Base-by-base conservation (phyloP, 1,140 invertebrate genomes). In the Aethina tumida region DNA sequence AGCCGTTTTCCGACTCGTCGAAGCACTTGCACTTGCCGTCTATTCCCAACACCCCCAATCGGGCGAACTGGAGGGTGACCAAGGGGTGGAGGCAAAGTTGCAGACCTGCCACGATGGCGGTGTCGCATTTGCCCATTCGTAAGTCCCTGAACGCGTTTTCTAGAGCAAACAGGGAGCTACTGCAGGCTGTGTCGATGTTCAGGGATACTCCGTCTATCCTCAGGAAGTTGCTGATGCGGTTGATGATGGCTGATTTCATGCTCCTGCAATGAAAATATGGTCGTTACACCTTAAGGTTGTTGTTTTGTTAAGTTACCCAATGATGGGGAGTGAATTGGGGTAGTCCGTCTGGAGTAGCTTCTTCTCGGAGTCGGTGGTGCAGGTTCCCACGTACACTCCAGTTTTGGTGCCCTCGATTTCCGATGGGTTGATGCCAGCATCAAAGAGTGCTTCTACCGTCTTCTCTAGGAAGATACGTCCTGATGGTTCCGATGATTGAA, bases 21-120 rank as follows among this genome's bases (percentile, higher is more conserved):
- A 97, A 97, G 19, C 80, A 79, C 58, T 91, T 90, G 60, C 90
- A 96, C 27, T 66, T 72, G 4, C 94, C 93, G 42, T 95, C 85
- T 1, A 66, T 53, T 0, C 87, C 84, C 6, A 97, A 60, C 51
- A 97, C 91, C 27, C 88, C 88, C 60, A 87, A 67, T 52, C 80
- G 80, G 22, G 76, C 68, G 62, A 93, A 93, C 59, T 94, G 87
- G 6, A 93, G 60, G 2, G 88, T 81, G 0, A 84, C 77, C 35
- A 79, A 79, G 1, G 92, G 91, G 63, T 89, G 86, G n/a, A 96
- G 64, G 44, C 79, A 79, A 3, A 96, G 60, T 59, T 86, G 89
- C 2, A 74, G 66, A 7, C 87, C 90, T 5, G 80, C 88, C 2
- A 97, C 88, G 31, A 97, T 75, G 2, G 91, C 91, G 8, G 76